phyloP scores from a whole-genome alignment of 2,888 invertebrate species.

The Bembecia ichneumoniformis region DNA sequence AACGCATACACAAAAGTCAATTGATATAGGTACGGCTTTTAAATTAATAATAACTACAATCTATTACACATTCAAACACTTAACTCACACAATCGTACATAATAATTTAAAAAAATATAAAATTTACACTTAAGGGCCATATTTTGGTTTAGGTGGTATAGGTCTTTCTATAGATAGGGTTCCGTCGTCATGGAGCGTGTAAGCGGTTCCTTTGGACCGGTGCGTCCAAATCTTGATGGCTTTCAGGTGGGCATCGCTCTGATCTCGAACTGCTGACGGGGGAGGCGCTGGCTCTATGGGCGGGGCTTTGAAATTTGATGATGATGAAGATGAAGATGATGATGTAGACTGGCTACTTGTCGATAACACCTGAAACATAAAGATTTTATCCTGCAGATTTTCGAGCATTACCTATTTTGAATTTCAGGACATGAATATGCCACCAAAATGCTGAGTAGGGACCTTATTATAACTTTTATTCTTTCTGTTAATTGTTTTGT shows the following conservation, averaged over 20 bases:
- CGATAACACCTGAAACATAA: slow-evolving; percentile 42
- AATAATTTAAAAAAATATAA: not conserved
- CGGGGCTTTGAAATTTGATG: slow-evolving; percentile 17
- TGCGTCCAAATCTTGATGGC: slow-evolving; percentile 60
- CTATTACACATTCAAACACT: no score
- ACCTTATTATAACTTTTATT: no score
- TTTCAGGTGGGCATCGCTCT: slow-evolving; percentile 59
- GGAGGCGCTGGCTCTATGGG: slow-evolving; percentile 43
- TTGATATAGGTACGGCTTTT: no score
- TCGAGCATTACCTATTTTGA: no score
- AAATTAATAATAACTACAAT: no score
- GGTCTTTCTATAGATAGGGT: slow-evolving; percentile 45
- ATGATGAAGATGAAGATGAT: slow-evolving; percentile 15
- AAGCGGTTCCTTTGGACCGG: slow-evolving; percentile 52
- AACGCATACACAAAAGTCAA: no score
- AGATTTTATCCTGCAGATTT: not conserved
- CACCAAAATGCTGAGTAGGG: no score
- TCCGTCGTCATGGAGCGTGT: slow-evolving; percentile 56
- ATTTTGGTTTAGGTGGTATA: slow-evolving; percentile 12
- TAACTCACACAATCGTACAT: no score
- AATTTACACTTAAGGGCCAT: slow-evolving; percentile 1
- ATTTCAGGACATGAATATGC: no score
- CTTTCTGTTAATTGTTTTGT: no score
- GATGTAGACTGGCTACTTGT: slow-evolving; percentile 11
- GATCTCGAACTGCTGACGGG: slow-evolving; percentile 32